Evolutionary conservation across 2,797 vertebrate genomes (phyloP).

Genomic region (Mallotus villosus): DNA sequence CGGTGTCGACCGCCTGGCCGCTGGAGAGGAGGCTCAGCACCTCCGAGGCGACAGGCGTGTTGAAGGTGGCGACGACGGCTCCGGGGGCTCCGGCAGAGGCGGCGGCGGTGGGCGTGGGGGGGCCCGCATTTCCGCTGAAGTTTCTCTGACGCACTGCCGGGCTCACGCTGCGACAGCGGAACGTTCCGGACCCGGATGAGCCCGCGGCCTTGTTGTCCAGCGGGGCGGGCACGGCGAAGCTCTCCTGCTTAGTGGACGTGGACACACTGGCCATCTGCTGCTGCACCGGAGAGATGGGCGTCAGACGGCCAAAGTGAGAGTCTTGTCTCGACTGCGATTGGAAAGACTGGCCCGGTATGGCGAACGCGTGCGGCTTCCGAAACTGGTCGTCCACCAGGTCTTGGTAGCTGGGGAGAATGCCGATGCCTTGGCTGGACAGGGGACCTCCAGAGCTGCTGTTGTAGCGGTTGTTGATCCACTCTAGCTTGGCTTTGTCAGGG

Average conservation of each 20-base stretch:
- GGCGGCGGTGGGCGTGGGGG: conserved; percentile 74
- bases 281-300: conserved; percentile 89
- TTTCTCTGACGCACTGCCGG: conserved; percentile 96
- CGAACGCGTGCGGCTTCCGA: conserved; percentile 96
- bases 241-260: conserved; percentile 87
- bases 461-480: conserved; percentile 98
- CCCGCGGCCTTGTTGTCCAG: conserved; percentile 86
- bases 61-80: conserved; percentile 87
- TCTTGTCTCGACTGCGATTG: conserved; percentile 89
- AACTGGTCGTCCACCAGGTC: conserved; percentile 97
- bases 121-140: conserved; percentile 88
- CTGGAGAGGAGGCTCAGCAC: conserved; percentile 86
- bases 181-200: conserved; percentile 80
- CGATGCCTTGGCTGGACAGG: conserved; percentile 82
- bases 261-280: conserved; percentile 66
- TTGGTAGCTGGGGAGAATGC: conserved; percentile 94
- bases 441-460: conserved; percentile 77
- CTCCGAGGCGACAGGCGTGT: conserved; percentile 87
- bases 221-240: conserved; percentile 96
- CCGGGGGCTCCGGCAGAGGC: conserved; percentile 77
- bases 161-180: conserved; percentile 96
- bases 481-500: conserved; percentile 95
- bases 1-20: conserved; percentile 80
- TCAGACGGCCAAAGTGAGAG: conserved; percentile 85
- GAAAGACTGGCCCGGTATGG: conserved; percentile 92